phyloP scores from a whole-genome alignment of 2,113 vertebrate genomes.

The Coreoperca whiteheadi region DNA sequence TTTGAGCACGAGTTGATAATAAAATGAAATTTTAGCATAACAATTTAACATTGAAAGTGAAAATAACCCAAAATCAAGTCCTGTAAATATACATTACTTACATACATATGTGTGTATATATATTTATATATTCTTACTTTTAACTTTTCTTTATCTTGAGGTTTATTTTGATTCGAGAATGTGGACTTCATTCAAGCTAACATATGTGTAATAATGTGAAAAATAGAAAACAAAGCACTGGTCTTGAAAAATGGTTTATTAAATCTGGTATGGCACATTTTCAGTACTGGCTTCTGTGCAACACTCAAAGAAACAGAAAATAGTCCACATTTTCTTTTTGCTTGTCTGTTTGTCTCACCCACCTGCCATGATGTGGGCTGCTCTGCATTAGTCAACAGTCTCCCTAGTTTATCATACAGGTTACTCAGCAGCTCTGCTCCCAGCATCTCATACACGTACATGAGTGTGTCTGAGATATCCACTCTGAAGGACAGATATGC shows the following conservation, averaged over 20 bases:
- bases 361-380: conserved; percentile 98
- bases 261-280: conserved; percentile 23
- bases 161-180: neutral
- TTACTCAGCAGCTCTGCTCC: conserved; percentile 98
- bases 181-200: neutral
- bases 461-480: conserved; percentile 98
- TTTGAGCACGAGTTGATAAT: neutral
- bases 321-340: neutral
- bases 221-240: neutral
- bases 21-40: neutral
- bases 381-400: conserved; percentile 93
- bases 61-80: neutral
- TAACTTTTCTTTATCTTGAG: neutral
- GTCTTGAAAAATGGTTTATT: neutral
- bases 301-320: conserved; percentile 26
- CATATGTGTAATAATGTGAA: neutral
- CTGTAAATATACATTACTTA: neutral
- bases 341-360: conserved; percentile 59
- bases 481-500: conserved; percentile 86
- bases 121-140: neutral
- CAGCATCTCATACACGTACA: conserved; percentile 99
- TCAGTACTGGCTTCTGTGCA: neutral
- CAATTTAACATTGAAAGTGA: neutral
- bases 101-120: too few species aligned
- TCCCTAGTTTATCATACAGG: conserved; percentile 97